Base-by-base conservation (phyloP, 2,888 invertebrate species). In the Pristionchus arcanus region DNA sequence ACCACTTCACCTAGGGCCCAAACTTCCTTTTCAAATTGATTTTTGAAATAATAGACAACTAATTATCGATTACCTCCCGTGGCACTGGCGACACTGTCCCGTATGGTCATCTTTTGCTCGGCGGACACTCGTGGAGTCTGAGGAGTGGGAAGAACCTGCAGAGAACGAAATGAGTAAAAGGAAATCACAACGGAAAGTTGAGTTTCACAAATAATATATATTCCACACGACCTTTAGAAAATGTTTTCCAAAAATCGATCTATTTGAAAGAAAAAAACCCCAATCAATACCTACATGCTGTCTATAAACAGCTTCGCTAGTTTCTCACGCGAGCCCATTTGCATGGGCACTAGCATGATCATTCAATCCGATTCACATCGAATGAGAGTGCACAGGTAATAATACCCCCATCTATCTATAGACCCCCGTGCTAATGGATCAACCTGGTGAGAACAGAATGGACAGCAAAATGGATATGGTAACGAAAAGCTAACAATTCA, bases 81-180 rank as follows among this genome's bases (percentile, higher is more conserved):
- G 9, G 49, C 34, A 21, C 28, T 81, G 34, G 49, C 34, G 31
- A 68, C 37, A n/a, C 85, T 66, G n/a, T 89, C 89, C 15, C 85
- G 25, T 7, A 77, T 89, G 5, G 77, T 81, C 81, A 77, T 84
- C 77, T 77, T 89, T 71, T 89, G 81, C 21, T 85, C 85, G 4
- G 42, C 21, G 21, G 77, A 77, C 90, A 90, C 55, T 91, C 92
- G 89, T 84, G 91, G 90, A 59, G 90, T 90, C 66, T 92, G 93
- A 21, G 92, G 93, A n/a, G 92, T 92, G 19, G 92, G 93, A 15
- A 92, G 93, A n/a, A 92, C 92, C 92, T 92, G 90, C 34, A 19
- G 9, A 28, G 37, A 19, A 19, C 15, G n/a, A 5, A 21, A 28
- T 34, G 21, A 9, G 21, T 15, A 34, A 34, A 16, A 34, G 19